Base-by-base conservation (phyloP, 2,113 vertebrate genomes). In the Pomatorhinus ruficollis region DNA sequence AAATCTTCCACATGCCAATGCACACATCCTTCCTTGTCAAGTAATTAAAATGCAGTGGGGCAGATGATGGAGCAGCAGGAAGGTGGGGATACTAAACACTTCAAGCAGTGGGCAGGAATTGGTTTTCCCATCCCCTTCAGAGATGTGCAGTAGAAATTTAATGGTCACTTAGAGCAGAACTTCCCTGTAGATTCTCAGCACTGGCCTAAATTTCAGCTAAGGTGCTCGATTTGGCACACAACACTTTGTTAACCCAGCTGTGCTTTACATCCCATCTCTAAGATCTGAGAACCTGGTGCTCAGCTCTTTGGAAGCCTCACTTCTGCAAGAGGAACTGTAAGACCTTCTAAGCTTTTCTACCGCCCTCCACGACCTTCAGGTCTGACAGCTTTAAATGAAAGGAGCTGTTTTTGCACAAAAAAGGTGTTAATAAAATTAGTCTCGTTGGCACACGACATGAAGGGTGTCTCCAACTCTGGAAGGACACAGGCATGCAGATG, bases 361-460 rank as follows among this genome's bases (percentile, higher is more conserved):
- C 8, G 2, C 23, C 42, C 11, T 72, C 11, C 37, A 9, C 0
- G 0, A 14, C 23, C 23, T 49, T 65, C 64, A 49, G 22, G 30
- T 18, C 30, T 12, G n/a, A 83, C 33, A 71, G 13, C 15, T 68
- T 86, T 28, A 47, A 66, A 71, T 3, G 4, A 66, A 90, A 78
- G 27, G 49, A 24, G 19, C 27, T 25, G 2, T 0, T 86, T 86
- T 82, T 54, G 25, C 21, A 49, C 35, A 52, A 60, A 86, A 86
- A 65, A 56, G 4, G 2, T 7, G 5, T 44, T 24, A 49, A n/a
- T 37, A 83, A 74, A 50, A 76, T 65, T 31, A 72, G 24, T 35
- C 11, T 14, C 7, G 10, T 14, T 4, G 7, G 39, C 40, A 56
- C 16, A 44, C 2, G 54, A 13, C 44, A 27, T 10, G 44, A 75